These are phyloP conservation scores for Cynoglossus semilaevis DNA, from an alignment of 2,113 vertebrate genomes.

Conservation along the genomic window DNA sequence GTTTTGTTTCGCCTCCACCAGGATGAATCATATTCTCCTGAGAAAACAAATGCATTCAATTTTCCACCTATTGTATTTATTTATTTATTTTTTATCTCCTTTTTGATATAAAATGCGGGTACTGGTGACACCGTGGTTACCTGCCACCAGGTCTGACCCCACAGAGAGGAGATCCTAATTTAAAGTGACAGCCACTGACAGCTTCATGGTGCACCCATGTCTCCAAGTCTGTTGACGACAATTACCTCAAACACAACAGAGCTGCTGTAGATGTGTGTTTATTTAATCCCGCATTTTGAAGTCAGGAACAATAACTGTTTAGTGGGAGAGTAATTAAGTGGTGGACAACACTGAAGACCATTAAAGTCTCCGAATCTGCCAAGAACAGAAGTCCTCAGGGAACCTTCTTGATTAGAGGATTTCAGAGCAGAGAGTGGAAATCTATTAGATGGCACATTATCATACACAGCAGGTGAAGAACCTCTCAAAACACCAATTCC, in stretches of 20 bases:
- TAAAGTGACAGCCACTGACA: constrained; percentile 45
- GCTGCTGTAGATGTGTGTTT: constrained; percentile 12
- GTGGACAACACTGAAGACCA: constrained; percentile 26
- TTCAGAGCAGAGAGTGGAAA: constrained; percentile 42
- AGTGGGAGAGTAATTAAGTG: constrained; percentile 40
- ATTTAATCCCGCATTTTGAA: constrained; percentile 31
- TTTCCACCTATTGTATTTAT: constrained; percentile 20
- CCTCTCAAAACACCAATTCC: constrained; percentile 22
- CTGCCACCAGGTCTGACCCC: constrained; percentile 49
- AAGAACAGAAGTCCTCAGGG: constrained; percentile 40
- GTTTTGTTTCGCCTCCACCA: constrained; percentile 49
- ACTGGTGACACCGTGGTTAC: constrained; percentile 52
- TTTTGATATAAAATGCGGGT: constrained; percentile 61
- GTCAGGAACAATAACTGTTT: constrained; percentile 45
- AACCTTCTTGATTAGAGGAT: constrained; percentile 44
- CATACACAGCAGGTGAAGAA: constrained; percentile 37
- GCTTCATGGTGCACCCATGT: constrained; percentile 16
- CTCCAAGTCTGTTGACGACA: constrained; percentile 41
- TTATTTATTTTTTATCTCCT: constrained; percentile 14
- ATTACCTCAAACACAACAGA: constrained; percentile 43
- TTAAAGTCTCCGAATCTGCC: constrained; percentile 42
- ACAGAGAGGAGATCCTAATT: constrained; percentile 40
- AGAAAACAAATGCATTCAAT: constrained; percentile 55
- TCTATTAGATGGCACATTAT: constrained; percentile 59
- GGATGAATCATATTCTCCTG: constrained; percentile 65